phyloP scores from a whole-genome alignment of 2,113 vertebrate species.

The Myxocyprinus asiaticus region DNA sequence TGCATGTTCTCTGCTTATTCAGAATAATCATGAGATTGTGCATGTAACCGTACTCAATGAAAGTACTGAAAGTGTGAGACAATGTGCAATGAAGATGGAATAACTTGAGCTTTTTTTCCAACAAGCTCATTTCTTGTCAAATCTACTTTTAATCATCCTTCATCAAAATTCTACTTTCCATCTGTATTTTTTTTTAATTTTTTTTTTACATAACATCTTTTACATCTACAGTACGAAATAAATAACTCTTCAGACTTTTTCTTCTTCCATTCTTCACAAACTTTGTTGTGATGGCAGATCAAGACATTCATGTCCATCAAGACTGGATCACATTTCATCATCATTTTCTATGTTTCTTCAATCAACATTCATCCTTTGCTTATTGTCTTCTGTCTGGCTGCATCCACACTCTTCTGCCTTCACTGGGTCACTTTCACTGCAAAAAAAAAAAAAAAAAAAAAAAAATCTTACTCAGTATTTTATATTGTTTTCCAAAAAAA shows the following conservation, averaged over 20 bases:
- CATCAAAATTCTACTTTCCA: background rate
- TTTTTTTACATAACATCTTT: background rate
- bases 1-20: too few species aligned
- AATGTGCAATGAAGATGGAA: background rate
- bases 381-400: background rate
- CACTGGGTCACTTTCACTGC: background rate
- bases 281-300: background rate
- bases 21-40: too few species aligned
- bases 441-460: too few species aligned
- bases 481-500: too few species aligned
- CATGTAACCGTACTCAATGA: too few species aligned
- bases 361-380: background rate
- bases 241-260: background rate
- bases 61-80: too few species aligned
- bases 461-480: too few species aligned
- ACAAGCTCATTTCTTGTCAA: background rate
- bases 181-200: background rate
- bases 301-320: background rate
- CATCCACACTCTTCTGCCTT: background rate
- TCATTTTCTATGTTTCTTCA: background rate
- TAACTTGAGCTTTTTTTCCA: background rate
- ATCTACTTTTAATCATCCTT: constrained; percentile 2
- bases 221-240: background rate
- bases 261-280: background rate
- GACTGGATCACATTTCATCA: constrained; percentile 5